Percentiles rank a stretch among this genome's conserved stretches.
These are phyloP conservation scores for Mamestra configurata DNA, from an alignment of 1,140 invertebrate species.

Conservation along the genomic window DNA sequence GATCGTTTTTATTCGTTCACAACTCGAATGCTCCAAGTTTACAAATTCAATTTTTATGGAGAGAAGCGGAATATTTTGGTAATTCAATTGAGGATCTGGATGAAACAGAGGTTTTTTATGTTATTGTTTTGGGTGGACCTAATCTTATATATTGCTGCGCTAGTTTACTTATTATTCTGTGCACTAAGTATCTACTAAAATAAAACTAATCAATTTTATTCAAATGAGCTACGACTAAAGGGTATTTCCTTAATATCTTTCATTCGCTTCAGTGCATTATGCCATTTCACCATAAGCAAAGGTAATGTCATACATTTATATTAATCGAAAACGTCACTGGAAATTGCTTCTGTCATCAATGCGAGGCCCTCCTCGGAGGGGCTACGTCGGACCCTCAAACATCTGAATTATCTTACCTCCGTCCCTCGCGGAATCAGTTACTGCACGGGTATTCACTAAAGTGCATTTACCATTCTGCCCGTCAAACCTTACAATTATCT, in stretches of 20 bases:
- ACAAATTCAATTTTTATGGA: constrained; percentile 80
- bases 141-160: neutral
- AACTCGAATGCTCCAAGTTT: constrained; percentile 75
- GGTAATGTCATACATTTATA: constrained; percentile 73
- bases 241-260: neutral
- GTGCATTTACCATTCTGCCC: constrained; percentile 79
- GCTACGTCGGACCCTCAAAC: constrained; percentile 66
- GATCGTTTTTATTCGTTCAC: constrained; percentile 83
- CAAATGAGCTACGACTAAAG: no score
- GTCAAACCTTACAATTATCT: constrained; percentile 75
- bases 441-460: constrained; percentile 80
- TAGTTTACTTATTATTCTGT: neutral
- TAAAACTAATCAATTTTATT: neutral
- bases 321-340: constrained; percentile 81
- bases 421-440: constrained; percentile 75
- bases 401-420: constrained; percentile 86
- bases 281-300: constrained; percentile 25
- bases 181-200: neutral
- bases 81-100: constrained; percentile 71
- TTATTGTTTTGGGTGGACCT: constrained; percentile 22
- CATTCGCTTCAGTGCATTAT: constrained; percentile 3
- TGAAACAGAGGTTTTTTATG: constrained; percentile 35
- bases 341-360: constrained; percentile 82
- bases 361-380: constrained; percentile 62
- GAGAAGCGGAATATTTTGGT: constrained; percentile 71